phyloP scores from a whole-genome alignment of 2,113 vertebrate species.

The Alaudala cheleensis region DNA sequence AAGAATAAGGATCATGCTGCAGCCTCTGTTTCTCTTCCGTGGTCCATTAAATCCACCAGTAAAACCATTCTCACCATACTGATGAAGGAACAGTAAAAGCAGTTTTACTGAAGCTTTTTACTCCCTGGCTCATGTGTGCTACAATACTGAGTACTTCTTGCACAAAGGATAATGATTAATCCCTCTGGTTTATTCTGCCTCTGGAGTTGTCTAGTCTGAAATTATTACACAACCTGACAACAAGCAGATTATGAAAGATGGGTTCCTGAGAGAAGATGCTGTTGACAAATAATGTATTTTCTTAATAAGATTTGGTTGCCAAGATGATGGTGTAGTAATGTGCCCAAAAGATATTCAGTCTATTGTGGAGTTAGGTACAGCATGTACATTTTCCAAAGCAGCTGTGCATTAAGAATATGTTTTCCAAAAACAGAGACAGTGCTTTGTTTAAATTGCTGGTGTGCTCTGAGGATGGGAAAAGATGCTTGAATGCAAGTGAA shows the following conservation, averaged over 20 bases:
- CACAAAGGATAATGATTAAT: not conserved
- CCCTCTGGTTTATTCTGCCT: not conserved
- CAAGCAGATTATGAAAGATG: slow-evolving; percentile 40
- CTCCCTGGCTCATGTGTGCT: not conserved
- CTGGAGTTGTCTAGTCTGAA: not conserved
- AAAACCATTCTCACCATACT: not conserved
- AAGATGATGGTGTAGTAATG: not conserved
- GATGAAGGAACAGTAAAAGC: not conserved
- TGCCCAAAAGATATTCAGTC: not conserved
- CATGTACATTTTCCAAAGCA: not conserved
- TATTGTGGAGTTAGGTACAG: not conserved
- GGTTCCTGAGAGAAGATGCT: not conserved
- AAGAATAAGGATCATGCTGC: not conserved
- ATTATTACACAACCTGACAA: slow-evolving; percentile 1
- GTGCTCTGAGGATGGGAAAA: not conserved
- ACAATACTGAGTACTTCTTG: not conserved
- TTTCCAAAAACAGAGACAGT: not conserved
- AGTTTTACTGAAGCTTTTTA: not conserved
- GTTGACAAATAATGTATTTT: not conserved
- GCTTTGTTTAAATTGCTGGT: not conserved
- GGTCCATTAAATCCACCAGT: not conserved
- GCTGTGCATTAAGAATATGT: not conserved
- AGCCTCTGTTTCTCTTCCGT: not conserved
- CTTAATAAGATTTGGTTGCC: not conserved
- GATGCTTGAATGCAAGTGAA: not conserved